Evolutionary conservation across 1,140 invertebrate genomes (phyloP).

Genomic region (Ips typographus): DNA sequence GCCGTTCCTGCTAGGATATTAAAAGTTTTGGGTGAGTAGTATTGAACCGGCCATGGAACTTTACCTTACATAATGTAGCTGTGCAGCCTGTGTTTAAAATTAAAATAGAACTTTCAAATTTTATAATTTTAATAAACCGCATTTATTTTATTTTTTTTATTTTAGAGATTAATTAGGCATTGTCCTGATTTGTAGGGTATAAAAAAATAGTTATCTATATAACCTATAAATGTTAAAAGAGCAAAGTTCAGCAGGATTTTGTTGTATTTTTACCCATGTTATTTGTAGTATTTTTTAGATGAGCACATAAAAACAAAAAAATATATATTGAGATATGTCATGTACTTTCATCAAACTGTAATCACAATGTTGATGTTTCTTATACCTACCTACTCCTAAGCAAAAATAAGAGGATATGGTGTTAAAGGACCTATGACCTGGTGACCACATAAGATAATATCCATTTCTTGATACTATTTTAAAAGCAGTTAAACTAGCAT

Average conservation of each 20-base stretch:
- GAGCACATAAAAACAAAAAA: neutral
- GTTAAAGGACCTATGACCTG: neutral
- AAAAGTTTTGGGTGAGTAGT: constrained; percentile 25
- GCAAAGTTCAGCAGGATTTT: constrained; percentile 16
- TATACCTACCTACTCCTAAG: neutral
- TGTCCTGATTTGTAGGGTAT: constrained; percentile 6
- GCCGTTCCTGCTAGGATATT: constrained; percentile 29
- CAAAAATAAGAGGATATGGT: neutral
- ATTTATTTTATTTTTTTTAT: constrained; percentile 5
- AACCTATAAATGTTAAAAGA: constrained; percentile 11
- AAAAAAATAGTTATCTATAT: neutral
- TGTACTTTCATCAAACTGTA: neutral
- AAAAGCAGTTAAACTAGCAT: constrained; percentile 1
- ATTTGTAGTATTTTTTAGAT: constrained; percentile 3
- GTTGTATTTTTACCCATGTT: constrained; percentile 6
- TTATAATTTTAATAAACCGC: neutral
- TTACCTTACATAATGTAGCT: constrained; percentile 28
- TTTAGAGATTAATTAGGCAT: neutral
- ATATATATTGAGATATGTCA: neutral
- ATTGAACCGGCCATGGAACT: neutral
- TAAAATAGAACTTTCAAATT: constrained; percentile 13
- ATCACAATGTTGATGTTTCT: neutral
- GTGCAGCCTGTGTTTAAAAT: constrained; percentile 27
- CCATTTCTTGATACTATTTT: neutral
- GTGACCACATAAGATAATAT: neutral